These are phyloP conservation scores for Paradoxurus hermaphroditus DNA, from an alignment of 2,113 vertebrate genomes.

Conservation along the genomic window DNA sequence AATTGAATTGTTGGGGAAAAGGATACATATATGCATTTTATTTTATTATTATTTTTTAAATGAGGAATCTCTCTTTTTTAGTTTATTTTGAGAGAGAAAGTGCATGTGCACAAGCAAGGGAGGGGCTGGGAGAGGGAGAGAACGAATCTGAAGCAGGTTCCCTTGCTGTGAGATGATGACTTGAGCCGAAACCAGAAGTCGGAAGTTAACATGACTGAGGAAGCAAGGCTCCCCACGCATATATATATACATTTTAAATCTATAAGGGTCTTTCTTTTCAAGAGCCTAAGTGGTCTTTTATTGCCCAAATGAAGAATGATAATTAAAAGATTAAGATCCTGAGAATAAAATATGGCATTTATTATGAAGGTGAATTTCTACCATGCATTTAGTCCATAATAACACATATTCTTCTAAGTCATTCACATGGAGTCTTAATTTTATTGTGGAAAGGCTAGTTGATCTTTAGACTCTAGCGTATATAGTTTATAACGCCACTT, in stretches of 20 bases:
- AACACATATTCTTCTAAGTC: not conserved
- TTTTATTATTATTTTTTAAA: too few species aligned
- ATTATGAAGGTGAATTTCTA: not conserved
- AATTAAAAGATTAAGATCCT: not conserved
- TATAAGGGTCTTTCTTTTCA: not conserved
- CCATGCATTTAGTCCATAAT: not conserved
- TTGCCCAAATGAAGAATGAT: not conserved
- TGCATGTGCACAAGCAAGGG: too few species aligned
- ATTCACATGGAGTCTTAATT: not conserved
- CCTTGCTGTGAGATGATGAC: too few species aligned
- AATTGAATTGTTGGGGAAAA: constrained; percentile 20
- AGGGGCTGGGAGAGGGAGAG: too few species aligned
- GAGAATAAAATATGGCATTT: not conserved
- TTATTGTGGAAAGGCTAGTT: not conserved
- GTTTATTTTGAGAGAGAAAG: too few species aligned
- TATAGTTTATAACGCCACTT: not conserved
- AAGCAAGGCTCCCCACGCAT: too few species aligned
- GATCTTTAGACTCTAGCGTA: not conserved
- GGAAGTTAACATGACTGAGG: too few species aligned
- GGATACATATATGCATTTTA: not conserved
- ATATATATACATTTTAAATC: not conserved
- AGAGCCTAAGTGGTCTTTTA: not conserved
- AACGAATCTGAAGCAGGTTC: too few species aligned
- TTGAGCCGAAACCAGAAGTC: too few species aligned
- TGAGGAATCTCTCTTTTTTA: too few species aligned